Conservation (phyloP, 2,113 vertebrate species). For the Misgurnus anguillicaudatus region DNA sequence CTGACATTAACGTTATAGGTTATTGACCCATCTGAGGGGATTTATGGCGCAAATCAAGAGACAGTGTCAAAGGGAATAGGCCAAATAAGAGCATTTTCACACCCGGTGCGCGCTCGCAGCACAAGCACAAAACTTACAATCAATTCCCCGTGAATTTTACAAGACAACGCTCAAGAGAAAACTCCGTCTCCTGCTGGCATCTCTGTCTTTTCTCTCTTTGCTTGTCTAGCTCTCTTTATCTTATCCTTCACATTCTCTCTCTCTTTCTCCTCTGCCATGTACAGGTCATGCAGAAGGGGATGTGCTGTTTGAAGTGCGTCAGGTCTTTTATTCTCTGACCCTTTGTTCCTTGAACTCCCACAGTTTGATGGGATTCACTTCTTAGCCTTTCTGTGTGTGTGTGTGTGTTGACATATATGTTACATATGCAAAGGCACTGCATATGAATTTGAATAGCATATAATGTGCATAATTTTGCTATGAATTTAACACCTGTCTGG, state of each 20-base stretch:
- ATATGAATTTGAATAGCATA: not conserved
- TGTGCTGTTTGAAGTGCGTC: conserved; percentile 59
- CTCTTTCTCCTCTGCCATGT: conserved; percentile 19
- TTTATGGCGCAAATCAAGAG: conserved; percentile 69
- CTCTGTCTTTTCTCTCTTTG: not conserved
- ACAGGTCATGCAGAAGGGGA: conserved; percentile 56
- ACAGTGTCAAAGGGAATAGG: conserved; percentile 62
- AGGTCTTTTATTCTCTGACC: conserved; percentile 46
- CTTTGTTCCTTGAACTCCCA: conserved; percentile 55
- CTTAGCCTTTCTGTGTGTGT: not conserved
- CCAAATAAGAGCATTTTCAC: conserved; percentile 62
- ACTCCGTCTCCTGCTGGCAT: conserved; percentile 7
- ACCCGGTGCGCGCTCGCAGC: conserved; percentile 46
- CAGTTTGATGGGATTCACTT: conserved; percentile 47
- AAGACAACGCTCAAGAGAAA: conserved; percentile 42
- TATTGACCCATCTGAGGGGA: conserved; percentile 72
- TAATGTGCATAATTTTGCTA: not conserved
- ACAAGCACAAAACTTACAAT: conserved; percentile 55
- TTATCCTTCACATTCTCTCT: not conserved
- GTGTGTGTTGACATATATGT: not conserved
- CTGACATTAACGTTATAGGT: conserved; percentile 75
- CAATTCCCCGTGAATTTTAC: conserved; percentile 61
- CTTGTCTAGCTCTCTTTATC: conserved; percentile 41
- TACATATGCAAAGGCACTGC: not conserved
- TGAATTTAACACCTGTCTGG: not conserved